These are phyloP conservation scores for Drepanosiphum platanoidis DNA, from an alignment of 2,888 invertebrate genomes.

Conservation along the genomic window DNA sequence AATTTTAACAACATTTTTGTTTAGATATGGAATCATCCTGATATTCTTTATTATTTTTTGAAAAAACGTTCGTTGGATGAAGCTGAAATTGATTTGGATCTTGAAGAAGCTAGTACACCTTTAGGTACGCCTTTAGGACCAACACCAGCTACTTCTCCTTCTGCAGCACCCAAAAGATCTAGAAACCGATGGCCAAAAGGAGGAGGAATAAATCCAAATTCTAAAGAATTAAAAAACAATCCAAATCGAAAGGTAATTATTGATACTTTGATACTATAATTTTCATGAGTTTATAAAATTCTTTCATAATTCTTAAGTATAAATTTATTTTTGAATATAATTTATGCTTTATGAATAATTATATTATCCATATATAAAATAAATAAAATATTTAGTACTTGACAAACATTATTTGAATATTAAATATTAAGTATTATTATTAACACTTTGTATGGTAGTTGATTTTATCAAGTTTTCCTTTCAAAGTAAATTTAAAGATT, in stretches of 20 bases:
- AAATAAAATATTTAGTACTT: no score
- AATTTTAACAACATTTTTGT: conserved; percentile 41
- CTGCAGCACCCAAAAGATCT: conserved; percentile 65
- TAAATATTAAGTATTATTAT: no score
- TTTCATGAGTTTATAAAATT: not conserved
- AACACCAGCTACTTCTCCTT: conserved; percentile 64
- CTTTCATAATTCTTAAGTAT: no score
- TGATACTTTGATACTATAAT: not conserved
- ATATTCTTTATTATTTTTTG: conserved; percentile 87
- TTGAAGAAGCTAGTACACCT: conserved; percentile 79
- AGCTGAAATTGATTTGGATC: conserved; percentile 75
- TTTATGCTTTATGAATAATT: not conserved
- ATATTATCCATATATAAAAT: no score
- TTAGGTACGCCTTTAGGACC: conserved; percentile 65
- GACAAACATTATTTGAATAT: no score
- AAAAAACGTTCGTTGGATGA: conserved; percentile 83
- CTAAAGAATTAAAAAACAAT: conserved; percentile 60
- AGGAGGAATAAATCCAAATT: conserved; percentile 56
- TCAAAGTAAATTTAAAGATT: no score
- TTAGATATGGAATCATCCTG: conserved; percentile 93
- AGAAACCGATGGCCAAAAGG: conserved; percentile 63
- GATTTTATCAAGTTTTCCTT: no score
- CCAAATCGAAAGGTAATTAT: conserved; percentile 61
- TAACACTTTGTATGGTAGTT: no score
- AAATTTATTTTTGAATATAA: no score